These are phyloP conservation scores for Smittia sp. DNA, from an alignment of 2,888 invertebrate species.

Conservation along the genomic window DNA sequence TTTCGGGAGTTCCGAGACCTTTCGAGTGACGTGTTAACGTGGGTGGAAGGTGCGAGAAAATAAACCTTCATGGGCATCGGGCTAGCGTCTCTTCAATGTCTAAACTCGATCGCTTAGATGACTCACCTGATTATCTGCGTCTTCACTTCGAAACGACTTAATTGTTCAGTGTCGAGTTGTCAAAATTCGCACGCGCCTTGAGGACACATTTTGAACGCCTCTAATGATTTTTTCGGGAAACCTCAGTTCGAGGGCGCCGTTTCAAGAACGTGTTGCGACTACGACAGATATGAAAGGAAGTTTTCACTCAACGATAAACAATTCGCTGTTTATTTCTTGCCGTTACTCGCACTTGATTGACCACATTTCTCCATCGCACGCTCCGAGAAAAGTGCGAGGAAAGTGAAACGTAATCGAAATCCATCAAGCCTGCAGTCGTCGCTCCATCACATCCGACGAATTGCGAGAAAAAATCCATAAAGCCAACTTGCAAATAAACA, in stretches of 20 bases:
- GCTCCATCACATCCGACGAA: too few species aligned
- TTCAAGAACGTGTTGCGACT: background rate
- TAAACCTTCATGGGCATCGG: background rate
- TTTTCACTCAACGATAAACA: too few species aligned
- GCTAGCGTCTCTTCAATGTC: conserved; percentile 8
- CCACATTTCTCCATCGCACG: background rate
- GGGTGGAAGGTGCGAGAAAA: background rate
- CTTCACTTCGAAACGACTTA: background rate
- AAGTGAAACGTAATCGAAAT: background rate
- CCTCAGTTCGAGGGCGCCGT: background rate
- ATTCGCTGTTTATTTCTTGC: too few species aligned
- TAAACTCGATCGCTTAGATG: conserved; percentile 3
- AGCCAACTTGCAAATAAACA: too few species aligned
- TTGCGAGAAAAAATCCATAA: too few species aligned
- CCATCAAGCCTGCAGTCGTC: too few species aligned
- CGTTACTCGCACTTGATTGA: background rate
- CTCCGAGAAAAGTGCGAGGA: background rate
- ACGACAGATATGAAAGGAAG: too few species aligned
- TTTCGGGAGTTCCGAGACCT: conserved; percentile 2
- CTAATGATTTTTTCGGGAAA: background rate
- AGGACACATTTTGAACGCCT: background rate
- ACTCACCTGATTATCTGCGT: background rate
- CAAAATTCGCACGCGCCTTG: background rate
- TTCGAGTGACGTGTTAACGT: background rate
- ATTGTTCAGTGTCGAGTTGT: background rate